A percentile compares a stretch with the other conserved stretches of the same genome.
Conservation (phyloP, 2,888 invertebrate species). For the Iselma pallidipennis region DNA sequence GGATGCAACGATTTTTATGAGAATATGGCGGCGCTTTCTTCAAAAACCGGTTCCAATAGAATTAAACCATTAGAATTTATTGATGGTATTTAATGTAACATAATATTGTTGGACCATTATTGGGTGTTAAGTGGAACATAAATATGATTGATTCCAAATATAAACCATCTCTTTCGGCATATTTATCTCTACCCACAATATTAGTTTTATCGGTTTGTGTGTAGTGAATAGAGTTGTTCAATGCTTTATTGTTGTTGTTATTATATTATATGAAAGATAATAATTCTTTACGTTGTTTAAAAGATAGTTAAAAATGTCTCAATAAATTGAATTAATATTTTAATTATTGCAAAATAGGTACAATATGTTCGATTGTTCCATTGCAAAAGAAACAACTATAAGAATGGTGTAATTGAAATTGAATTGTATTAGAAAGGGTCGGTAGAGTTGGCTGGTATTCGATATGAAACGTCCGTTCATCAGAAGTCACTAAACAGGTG, state of each 20-base stretch:
- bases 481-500: conserved; percentile 55
- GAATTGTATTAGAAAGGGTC: conserved; percentile 5
- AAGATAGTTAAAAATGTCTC: background rate
- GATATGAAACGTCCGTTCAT: conserved; percentile 40
- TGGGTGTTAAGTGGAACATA: background rate
- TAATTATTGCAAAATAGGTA: background rate
- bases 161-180: too few relatives aligned
- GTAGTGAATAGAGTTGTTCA: too few relatives aligned
- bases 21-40: background rate
- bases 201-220: too few relatives aligned
- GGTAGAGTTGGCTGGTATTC: conserved; percentile 7
- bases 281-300: background rate
- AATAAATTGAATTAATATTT: background rate
- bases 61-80: background rate
- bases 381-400: background rate
- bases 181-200: background rate
- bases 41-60: background rate
- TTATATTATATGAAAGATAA: too few relatives aligned
- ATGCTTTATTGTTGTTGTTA: too few relatives aligned
- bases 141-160: background rate
- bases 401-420: background rate
- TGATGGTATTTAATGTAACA: background rate
- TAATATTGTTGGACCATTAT: background rate
- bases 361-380: background rate
- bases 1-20: background rate